Conservation (phyloP, 2,797 vertebrate species). For the Lateolabrax maculatus region DNA sequence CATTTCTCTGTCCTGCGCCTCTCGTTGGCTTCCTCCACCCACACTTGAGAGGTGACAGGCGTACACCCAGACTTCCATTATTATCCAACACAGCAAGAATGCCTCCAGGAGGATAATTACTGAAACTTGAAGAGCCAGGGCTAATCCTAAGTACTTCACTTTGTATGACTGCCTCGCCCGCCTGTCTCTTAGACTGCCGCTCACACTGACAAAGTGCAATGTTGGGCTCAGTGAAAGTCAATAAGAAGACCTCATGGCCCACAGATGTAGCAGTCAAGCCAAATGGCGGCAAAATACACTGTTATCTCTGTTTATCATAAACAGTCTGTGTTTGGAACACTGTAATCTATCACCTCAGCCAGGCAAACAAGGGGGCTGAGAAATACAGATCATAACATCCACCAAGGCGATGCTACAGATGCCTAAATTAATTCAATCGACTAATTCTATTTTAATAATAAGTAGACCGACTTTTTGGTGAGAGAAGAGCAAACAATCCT, state of each 20-base stretch:
- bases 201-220: slow-evolving; percentile 83
- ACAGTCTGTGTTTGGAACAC: slow-evolving; percentile 55
- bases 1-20: slow-evolving; percentile 82
- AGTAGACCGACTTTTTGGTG: slow-evolving; percentile 26
- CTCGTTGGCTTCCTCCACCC: slow-evolving; percentile 82
- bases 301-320: slow-evolving; percentile 73
- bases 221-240: slow-evolving; percentile 80
- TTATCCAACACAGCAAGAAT: slow-evolving; percentile 85
- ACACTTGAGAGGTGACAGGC: slow-evolving; percentile 88
- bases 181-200: slow-evolving; percentile 83
- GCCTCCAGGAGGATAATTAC: slow-evolving; percentile 88
- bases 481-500: slow-evolving; percentile 8
- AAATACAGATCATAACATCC: slow-evolving; percentile 46
- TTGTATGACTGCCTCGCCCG: slow-evolving; percentile 83
- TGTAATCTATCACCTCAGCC: slow-evolving; percentile 59
- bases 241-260: slow-evolving; percentile 78
- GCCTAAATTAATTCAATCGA: slow-evolving; percentile 39
- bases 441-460: slow-evolving; percentile 38
- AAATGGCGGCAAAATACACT: slow-evolving; percentile 72
- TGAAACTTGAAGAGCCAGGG: slow-evolving; percentile 86
- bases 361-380: slow-evolving; percentile 40
- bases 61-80: slow-evolving; percentile 85
- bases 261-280: slow-evolving; percentile 68
- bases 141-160: slow-evolving; percentile 89
- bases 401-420: slow-evolving; percentile 32